These are phyloP conservation scores for Distichodus sexfasciatus DNA, from an alignment of 2,797 vertebrate genomes.

Conservation along the genomic window DNA sequence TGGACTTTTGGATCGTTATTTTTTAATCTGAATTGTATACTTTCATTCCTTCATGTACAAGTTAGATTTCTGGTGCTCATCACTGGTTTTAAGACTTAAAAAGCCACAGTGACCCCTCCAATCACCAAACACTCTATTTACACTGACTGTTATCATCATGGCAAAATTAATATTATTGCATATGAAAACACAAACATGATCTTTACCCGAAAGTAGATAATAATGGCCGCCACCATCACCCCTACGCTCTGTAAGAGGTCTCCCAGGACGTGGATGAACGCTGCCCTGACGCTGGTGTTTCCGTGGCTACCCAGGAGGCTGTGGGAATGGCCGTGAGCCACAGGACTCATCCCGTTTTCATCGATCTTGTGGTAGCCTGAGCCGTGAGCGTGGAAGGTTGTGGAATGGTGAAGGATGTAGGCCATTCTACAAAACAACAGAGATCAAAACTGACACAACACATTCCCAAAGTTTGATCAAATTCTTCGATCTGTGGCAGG, in stretches of 20 bases:
- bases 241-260: slow-evolving; percentile 94
- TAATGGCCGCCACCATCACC: slow-evolving; percentile 86
- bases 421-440: slow-evolving; percentile 80
- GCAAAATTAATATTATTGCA: too few relatives aligned
- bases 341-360: slow-evolving; percentile 64
- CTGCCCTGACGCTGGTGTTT: slow-evolving; percentile 90
- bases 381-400: slow-evolving; percentile 75
- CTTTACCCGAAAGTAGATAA: slow-evolving; percentile 96
- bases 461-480: neutral
- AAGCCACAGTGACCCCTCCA: too few relatives aligned
- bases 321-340: slow-evolving; percentile 64
- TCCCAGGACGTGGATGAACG: slow-evolving; percentile 93
- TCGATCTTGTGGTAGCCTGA: slow-evolving; percentile 84
- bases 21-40: too few relatives aligned
- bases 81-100: too few relatives aligned
- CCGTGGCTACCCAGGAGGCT: slow-evolving; percentile 69
- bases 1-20: too few relatives aligned
- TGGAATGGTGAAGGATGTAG: slow-evolving; percentile 91
- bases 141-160: too few relatives aligned
- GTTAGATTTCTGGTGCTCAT: too few relatives aligned
- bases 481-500: too few relatives aligned
- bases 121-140: too few relatives aligned
- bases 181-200: too few relatives aligned
- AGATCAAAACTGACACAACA: neutral
- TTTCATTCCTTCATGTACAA: too few relatives aligned